Percentiles rank a stretch among this genome's conserved stretches.
Conservation (phyloP, 2,888 invertebrate genomes). For the Folsomia candida region DNA sequence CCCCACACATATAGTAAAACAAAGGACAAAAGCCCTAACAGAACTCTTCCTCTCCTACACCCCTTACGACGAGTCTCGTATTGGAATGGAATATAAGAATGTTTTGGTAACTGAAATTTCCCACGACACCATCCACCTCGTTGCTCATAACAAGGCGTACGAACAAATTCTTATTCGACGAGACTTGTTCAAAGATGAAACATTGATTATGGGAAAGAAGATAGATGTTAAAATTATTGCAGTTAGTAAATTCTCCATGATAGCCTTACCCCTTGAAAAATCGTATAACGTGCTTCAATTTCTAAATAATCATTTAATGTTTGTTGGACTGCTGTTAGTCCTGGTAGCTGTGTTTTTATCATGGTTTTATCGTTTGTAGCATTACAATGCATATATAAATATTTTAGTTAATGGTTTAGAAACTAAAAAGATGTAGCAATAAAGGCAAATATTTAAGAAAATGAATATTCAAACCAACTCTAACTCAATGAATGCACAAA, state of each 20-base stretch:
- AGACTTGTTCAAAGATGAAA: not conserved
- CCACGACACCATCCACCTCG: constrained; percentile 83
- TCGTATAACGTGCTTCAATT: too few relatives aligned
- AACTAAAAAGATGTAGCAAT: too few relatives aligned
- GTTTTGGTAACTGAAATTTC: constrained; percentile 92
- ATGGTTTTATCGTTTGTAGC: too few relatives aligned
- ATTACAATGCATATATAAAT: too few relatives aligned
- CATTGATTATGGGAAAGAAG: constrained; percentile 16
- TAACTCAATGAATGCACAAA: too few relatives aligned
- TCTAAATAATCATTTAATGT: too few relatives aligned
- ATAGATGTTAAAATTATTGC: constrained; percentile 10
- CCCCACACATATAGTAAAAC: constrained; percentile 79
- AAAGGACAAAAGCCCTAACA: constrained; percentile 80
- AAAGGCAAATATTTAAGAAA: too few relatives aligned
- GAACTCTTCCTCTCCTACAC: constrained; percentile 84
- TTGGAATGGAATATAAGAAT: constrained; percentile 65
- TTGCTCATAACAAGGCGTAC: constrained; percentile 80
- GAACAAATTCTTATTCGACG: constrained; percentile 17
- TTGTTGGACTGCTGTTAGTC: too few relatives aligned
- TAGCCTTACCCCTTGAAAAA: not conserved
- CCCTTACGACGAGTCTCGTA: constrained; percentile 68
- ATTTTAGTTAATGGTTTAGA: too few relatives aligned
- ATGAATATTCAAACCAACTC: too few relatives aligned
- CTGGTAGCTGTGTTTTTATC: too few relatives aligned
- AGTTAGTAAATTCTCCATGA: constrained; percentile 14